Conservation (phyloP, 2,113 vertebrate genomes). For the Hyla sarda region DNA sequence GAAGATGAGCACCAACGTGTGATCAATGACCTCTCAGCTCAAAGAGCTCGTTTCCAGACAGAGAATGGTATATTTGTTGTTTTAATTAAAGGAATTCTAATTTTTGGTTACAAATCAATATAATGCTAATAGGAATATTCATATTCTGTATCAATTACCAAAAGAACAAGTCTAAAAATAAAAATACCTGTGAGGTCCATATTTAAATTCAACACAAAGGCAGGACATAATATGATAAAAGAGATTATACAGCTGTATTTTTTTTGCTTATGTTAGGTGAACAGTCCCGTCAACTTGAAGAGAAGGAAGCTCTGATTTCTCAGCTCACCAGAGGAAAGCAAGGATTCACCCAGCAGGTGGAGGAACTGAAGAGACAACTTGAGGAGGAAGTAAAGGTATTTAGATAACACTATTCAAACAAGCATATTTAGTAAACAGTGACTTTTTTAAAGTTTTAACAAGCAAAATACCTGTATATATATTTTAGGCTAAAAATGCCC, state of each 20-base stretch:
- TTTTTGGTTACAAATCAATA: too few relatives aligned
- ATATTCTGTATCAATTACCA: too few relatives aligned
- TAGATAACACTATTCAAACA: neutral
- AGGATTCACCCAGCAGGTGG: constrained; percentile 81
- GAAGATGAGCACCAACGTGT: constrained; percentile 76
- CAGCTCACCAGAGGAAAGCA: constrained; percentile 81
- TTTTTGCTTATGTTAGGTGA: constrained; percentile 70
- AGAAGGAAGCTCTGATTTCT: constrained; percentile 79
- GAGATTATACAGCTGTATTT: too few relatives aligned
- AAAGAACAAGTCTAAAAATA: too few relatives aligned
- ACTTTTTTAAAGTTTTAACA: neutral
- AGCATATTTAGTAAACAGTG: neutral
- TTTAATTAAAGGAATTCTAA: too few relatives aligned
- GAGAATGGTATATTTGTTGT: constrained; percentile 63
- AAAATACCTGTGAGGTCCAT: neutral
- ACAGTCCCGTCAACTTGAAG: constrained; percentile 63
- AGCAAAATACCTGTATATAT: neutral
- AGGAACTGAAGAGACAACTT: constrained; percentile 62
- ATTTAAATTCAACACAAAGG: too few relatives aligned
- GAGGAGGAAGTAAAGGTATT: constrained; percentile 82
- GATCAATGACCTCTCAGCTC: constrained; percentile 73
- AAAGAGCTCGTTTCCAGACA: constrained; percentile 69
- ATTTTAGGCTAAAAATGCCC: constrained; percentile 44
- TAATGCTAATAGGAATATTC: too few relatives aligned
- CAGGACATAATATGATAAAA: too few relatives aligned